These are phyloP conservation scores for Rhizoglyphus robini DNA, from an alignment of 1,140 invertebrate species.

Conservation along the genomic window DNA sequence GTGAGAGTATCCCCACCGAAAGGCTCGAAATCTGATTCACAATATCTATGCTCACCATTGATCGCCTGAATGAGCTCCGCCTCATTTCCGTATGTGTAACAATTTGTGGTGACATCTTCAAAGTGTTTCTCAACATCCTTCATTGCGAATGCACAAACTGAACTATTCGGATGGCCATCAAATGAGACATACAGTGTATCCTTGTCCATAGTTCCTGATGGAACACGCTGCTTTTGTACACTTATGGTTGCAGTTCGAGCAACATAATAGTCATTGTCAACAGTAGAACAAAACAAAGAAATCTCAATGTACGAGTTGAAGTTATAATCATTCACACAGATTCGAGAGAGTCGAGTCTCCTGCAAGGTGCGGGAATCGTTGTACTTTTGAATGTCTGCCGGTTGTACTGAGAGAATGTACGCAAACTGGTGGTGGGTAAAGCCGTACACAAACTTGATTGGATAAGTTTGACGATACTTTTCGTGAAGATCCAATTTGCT, in stretches of 20 bases:
- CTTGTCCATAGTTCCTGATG: too few relatives aligned
- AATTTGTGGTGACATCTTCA: too few relatives aligned
- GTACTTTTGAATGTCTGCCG: background rate
- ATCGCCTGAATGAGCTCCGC: too few relatives aligned
- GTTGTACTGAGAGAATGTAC: background rate
- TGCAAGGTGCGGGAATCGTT: too few relatives aligned
- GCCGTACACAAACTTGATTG: background rate
- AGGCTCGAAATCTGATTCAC: too few relatives aligned
- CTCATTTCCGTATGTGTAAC: too few relatives aligned
- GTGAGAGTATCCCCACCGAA: too few relatives aligned
- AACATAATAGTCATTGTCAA: background rate
- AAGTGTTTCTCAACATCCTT: too few relatives aligned
- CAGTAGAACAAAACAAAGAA: slow-evolving; percentile 23
- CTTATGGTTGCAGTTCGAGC: background rate
- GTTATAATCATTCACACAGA: slow-evolving; percentile 26
- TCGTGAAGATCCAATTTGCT: background rate
- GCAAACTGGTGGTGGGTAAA: background rate
- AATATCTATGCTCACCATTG: too few relatives aligned
- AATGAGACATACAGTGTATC: too few relatives aligned
- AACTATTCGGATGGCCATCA: too few relatives aligned
- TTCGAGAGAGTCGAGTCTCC: slow-evolving; percentile 26
- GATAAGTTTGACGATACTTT: background rate
- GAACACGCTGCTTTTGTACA: background rate
- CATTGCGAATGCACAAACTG: too few relatives aligned
- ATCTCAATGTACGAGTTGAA: slow-evolving; percentile 30